Evolutionary conservation across 2,888 invertebrate species (phyloP).

Genomic region (Tipula vernalis): DNA sequence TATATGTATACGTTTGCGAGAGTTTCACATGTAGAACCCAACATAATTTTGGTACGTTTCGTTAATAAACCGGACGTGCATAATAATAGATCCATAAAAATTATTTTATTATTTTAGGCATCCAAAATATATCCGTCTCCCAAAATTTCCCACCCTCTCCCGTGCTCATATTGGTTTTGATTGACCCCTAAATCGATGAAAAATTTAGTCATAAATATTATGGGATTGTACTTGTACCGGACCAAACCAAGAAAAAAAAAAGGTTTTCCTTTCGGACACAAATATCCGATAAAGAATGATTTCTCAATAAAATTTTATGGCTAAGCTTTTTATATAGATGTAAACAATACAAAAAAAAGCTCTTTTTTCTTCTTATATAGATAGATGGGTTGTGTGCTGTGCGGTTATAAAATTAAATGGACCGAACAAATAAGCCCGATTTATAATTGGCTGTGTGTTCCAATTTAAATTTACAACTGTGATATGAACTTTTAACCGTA

Average conservation of each 20-base stretch:
- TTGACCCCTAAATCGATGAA: background rate
- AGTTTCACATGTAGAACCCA: background rate
- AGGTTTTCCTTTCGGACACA: background rate
- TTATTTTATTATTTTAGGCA: background rate
- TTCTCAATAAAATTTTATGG: background rate
- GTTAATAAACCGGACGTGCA: background rate
- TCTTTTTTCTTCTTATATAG: background rate
- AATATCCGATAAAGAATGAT: background rate
- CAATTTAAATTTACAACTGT: background rate
- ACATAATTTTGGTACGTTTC: background rate
- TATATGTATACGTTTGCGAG: background rate
- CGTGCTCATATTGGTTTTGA: background rate
- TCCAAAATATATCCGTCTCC: background rate
- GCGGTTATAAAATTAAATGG: background rate
- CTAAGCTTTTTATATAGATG: background rate
- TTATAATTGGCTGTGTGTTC: background rate
- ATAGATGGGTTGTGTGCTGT: background rate
- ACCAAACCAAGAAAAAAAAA: background rate
- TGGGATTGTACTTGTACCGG: background rate
- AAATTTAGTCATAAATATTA: background rate
- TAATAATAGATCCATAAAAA: background rate
- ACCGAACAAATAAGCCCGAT: background rate
- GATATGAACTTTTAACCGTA: background rate
- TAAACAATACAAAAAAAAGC: background rate
- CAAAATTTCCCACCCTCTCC: background rate